These are phyloP conservation scores for Sinocyclocheilus anophthalmus DNA, from an alignment of 2,113 vertebrate genomes.

Conservation along the genomic window DNA sequence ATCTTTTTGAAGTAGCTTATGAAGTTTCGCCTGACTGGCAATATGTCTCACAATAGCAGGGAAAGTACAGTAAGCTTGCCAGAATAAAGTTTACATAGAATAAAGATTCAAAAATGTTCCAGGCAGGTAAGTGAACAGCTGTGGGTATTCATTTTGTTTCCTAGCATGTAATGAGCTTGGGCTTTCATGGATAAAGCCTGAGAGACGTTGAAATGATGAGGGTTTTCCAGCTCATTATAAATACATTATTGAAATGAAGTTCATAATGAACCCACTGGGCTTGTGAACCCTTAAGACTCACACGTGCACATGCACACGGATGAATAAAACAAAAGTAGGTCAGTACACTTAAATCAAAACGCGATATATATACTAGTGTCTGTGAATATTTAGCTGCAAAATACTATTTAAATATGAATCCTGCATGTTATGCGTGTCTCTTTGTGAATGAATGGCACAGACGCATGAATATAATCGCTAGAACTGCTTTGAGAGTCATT, in stretches of 20 bases:
- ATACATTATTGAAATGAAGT: conserved; percentile 23
- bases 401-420: too few species aligned
- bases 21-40: conserved; percentile 10
- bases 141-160: neutral
- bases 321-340: too few species aligned
- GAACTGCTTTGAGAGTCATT: too few species aligned
- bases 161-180: conserved; percentile 13
- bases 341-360: too few species aligned
- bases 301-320: neutral
- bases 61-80: conserved; percentile 18
- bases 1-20: conserved; percentile 34
- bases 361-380: too few species aligned
- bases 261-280: conserved; percentile 1
- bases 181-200: neutral
- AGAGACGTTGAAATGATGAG: conserved; percentile 2
- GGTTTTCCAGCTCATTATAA: conserved; percentile 41
- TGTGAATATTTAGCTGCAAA: too few species aligned
- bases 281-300: conserved; percentile 9
- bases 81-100: conserved; percentile 26
- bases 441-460: too few species aligned
- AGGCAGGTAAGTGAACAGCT: conserved; percentile 8
- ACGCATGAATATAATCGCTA: too few species aligned
- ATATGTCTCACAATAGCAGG: conserved; percentile 7
- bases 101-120: conserved; percentile 1
- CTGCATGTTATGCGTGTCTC: too few species aligned